These are phyloP conservation scores for Blomia tropicalis DNA, from an alignment of 2,888 invertebrate genomes.

Conservation along the genomic window DNA sequence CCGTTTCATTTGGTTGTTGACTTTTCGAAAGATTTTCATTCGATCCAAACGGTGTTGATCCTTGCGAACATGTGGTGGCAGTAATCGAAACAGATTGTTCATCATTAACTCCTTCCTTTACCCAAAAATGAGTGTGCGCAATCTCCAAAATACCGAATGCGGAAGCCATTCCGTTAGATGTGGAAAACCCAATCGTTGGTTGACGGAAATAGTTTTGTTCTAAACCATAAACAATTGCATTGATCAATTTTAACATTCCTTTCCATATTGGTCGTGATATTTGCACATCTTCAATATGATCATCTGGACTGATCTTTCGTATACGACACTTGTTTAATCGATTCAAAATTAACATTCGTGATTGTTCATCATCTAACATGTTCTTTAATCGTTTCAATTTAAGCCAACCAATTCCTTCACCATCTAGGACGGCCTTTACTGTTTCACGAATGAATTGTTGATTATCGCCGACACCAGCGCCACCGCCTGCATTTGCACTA, in stretches of 20 bases:
- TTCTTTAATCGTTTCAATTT: slow-evolving; percentile 79
- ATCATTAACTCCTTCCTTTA: slow-evolving; percentile 55
- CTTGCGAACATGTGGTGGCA: slow-evolving; percentile 39
- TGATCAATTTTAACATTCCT: slow-evolving; percentile 81
- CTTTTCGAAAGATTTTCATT: slow-evolving; percentile 13
- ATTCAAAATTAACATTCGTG: slow-evolving; percentile 82
- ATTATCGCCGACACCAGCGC: slow-evolving; percentile 70
- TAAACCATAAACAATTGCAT: slow-evolving; percentile 71
- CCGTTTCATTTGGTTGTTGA: slow-evolving; percentile 3
- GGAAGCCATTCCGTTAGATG: slow-evolving; percentile 80
- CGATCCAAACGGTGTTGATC: slow-evolving; percentile 25
- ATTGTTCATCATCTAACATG: slow-evolving; percentile 96
- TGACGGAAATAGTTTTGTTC: slow-evolving; percentile 82
- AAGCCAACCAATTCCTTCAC: slow-evolving; percentile 91
- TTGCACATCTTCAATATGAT: slow-evolving; percentile 91
- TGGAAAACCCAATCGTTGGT: slow-evolving; percentile 16
- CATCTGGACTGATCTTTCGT: slow-evolving; percentile 78
- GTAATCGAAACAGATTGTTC: slow-evolving; percentile 33
- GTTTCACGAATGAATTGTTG: slow-evolving; percentile 84
- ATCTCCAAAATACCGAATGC: slow-evolving; percentile 94
- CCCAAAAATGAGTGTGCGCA: slow-evolving; percentile 96
- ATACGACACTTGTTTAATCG: slow-evolving; percentile 85
- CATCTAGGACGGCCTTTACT: slow-evolving; percentile 63
- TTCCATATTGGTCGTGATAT: slow-evolving; percentile 82
- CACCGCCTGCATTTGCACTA: not conserved